Conservation (phyloP, 1,140 invertebrate species). For the Coptotermes formosanus region DNA sequence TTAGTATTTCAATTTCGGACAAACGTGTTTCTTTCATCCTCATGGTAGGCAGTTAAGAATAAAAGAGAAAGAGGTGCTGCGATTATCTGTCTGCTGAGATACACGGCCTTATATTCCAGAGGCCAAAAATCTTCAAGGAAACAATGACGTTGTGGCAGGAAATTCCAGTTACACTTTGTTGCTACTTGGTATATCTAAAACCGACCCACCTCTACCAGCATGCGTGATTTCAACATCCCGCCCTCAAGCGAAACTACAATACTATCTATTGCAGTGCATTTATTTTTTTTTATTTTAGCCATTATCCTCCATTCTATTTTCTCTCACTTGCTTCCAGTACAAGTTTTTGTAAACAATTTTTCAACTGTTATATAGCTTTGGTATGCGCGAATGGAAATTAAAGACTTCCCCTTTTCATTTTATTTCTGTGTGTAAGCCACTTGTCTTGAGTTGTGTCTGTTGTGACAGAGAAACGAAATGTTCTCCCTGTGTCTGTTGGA, state of each 20-base stretch:
- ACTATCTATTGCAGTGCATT: background rate
- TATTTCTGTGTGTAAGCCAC: background rate
- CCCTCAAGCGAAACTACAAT: background rate
- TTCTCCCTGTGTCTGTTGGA: background rate
- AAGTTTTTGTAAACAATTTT: conserved; percentile 8
- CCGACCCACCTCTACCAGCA: background rate
- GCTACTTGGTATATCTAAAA: background rate
- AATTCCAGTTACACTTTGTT: no score
- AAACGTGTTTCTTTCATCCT: no score
- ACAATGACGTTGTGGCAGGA: no score
- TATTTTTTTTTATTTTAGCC: background rate
- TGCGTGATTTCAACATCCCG: background rate
- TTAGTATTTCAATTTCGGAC: no score
- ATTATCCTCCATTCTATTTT: background rate
- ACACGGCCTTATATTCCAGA: no score
- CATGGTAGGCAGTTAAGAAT: no score
- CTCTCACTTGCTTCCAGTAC: background rate
- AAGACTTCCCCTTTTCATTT: background rate
- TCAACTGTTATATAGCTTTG: background rate
- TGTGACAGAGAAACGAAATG: background rate
- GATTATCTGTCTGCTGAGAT: no score
- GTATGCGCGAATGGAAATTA: conserved; percentile 6
- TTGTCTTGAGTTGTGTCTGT: background rate
- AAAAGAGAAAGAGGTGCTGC: no score
- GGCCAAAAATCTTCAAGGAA: no score